These are phyloP conservation scores for Ceraclea dissimilis DNA, from an alignment of 2,888 invertebrate species.

Conservation along the genomic window DNA sequence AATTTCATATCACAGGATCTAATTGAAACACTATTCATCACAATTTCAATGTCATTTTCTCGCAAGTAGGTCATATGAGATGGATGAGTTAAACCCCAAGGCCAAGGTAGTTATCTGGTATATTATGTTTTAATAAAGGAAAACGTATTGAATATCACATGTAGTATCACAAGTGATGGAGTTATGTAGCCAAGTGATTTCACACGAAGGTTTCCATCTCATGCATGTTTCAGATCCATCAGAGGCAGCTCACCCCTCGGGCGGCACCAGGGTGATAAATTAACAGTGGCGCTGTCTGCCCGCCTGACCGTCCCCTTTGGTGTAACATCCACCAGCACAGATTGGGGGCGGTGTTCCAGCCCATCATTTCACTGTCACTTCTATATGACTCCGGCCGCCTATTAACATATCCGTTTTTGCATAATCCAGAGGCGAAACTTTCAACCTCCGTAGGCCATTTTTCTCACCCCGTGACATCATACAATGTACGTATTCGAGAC, in stretches of 20 bases:
- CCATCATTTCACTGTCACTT: constrained; percentile 27
- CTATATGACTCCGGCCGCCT: constrained; percentile 24
- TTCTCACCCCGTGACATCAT: constrained; percentile 9
- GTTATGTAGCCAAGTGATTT: not conserved
- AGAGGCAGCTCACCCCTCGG: not conserved
- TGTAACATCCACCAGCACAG: constrained; percentile 25
- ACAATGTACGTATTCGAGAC: not conserved
- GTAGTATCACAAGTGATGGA: not conserved
- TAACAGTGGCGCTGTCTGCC: constrained; percentile 24
- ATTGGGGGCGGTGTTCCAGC: constrained; percentile 23
- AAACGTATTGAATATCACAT: too few relatives aligned
- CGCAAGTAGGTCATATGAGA: too few relatives aligned
- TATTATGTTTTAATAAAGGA: too few relatives aligned
- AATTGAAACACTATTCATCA: too few relatives aligned
- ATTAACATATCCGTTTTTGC: constrained; percentile 27
- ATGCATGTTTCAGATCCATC: constrained; percentile 3
- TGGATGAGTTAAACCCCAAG: too few relatives aligned
- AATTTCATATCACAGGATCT: too few relatives aligned
- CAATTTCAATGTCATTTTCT: too few relatives aligned
- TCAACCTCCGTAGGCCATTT: constrained; percentile 3
- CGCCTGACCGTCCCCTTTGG: constrained; percentile 26
- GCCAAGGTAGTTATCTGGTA: too few relatives aligned
- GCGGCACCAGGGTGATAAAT: constrained; percentile 21
- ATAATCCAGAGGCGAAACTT: constrained; percentile 11
- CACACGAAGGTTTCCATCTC: not conserved